Conservation (phyloP, 2,888 invertebrate genomes). For the Chrysomela aeneicollis region DNA sequence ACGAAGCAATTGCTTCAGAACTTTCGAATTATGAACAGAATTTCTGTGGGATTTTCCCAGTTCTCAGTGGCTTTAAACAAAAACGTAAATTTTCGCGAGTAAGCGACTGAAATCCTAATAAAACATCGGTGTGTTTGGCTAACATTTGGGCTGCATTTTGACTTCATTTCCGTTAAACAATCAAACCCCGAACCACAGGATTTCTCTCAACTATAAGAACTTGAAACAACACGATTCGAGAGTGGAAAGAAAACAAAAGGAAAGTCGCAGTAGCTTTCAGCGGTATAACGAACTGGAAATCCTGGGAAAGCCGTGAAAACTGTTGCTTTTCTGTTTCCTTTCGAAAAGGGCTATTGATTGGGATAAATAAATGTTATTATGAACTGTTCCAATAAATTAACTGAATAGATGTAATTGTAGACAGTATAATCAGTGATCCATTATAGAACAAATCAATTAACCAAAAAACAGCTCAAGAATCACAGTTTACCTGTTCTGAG, state of each 20-base stretch:
- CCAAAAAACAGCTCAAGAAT: too few species aligned
- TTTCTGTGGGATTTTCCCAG: too few species aligned
- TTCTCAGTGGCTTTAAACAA: too few species aligned
- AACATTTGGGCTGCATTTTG: neutral
- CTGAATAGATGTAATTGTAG: too few species aligned
- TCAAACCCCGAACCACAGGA: neutral
- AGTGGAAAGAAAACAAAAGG: neutral
- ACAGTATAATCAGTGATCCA: too few species aligned
- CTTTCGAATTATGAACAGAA: too few species aligned
- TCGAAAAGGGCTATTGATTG: neutral
- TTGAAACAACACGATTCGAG: constrained; percentile 2
- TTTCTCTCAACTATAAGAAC: constrained; percentile 1
- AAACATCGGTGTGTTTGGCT: neutral
- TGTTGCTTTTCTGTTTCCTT: neutral
- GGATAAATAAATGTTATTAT: neutral
- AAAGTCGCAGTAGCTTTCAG: constrained; percentile 1
- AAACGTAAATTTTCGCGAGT: too few species aligned
- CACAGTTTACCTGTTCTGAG: too few species aligned
- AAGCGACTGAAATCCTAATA: neutral
- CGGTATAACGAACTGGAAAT: constrained; percentile 3
- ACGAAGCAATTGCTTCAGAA: too few species aligned
- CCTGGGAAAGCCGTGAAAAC: neutral
- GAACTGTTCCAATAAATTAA: neutral
- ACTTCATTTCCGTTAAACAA: neutral
- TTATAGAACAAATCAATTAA: too few species aligned